Percentiles rank a stretch among this genome's conserved stretches.
phyloP scores from a whole-genome alignment of 2,888 invertebrate genomes.

The Drosophila neotestacea region DNA sequence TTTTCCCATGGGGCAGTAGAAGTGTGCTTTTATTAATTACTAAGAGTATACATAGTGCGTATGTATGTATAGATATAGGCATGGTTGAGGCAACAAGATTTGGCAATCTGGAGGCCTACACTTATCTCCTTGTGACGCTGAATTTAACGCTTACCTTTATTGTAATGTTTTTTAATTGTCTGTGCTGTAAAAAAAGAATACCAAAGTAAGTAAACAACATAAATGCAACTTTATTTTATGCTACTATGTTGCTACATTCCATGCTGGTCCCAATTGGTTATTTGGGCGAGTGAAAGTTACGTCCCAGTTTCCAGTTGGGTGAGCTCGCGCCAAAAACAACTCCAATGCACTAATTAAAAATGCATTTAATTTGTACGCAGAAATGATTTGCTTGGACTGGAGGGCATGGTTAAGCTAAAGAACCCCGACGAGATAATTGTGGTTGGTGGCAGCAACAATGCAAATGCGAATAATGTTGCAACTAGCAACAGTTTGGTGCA shows the following conservation, averaged over 20 bases:
- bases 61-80: slow-evolving; percentile 37
- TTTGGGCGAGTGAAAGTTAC: slow-evolving; percentile 66
- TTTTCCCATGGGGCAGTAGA: slow-evolving; percentile 24
- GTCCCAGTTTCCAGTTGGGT: slow-evolving; percentile 71
- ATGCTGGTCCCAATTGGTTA: slow-evolving; percentile 7
- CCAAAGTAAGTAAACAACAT: slow-evolving; percentile 88
- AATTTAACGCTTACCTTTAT: slow-evolving; percentile 85
- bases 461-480: slow-evolving; percentile 26
- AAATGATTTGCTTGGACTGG: slow-evolving; percentile 90
- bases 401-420: slow-evolving; percentile 90
- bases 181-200: slow-evolving; percentile 91
- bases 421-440: slow-evolving; percentile 89
- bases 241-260: no score
- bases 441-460: slow-evolving; percentile 57
- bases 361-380: slow-evolving; percentile 81
- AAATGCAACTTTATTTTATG: no score
- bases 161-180: slow-evolving; percentile 88
- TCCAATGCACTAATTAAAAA: slow-evolving; percentile 21
- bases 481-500: slow-evolving; percentile 59
- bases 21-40: slow-evolving; percentile 30
- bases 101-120: slow-evolving; percentile 66
- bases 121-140: slow-evolving; percentile 82
- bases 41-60: slow-evolving; percentile 54
- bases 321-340: slow-evolving; percentile 51
- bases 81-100: slow-evolving; percentile 67